Base-by-base conservation (phyloP, 2,113 vertebrate genomes). In the Mugil cephalus region DNA sequence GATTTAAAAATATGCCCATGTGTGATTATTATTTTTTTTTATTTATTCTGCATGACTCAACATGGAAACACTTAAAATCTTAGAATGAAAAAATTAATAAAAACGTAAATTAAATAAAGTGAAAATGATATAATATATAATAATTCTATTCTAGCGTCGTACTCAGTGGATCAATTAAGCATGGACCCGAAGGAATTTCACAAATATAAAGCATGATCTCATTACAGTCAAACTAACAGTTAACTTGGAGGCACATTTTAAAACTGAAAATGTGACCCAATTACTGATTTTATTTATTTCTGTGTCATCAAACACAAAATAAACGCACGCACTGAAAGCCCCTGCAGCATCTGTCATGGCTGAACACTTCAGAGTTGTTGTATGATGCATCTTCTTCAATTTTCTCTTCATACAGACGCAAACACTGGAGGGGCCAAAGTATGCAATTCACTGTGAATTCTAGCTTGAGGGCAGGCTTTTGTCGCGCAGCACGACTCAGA, bases 391-490 rank as follows among this genome's bases (percentile, higher is more conserved):
- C 36, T 5, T 34, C 30, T 55, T 50, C 35, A 45, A 58, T 35
- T 50, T 8, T 11, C 21, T 10, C 21, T 47, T 38, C 47, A 61
- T 4, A 35, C 42, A 19, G 18, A 47, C 55, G 39, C 24, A 39
- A 19, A 56, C 51, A 21, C 18, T 4, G 34, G 17, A 53, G 38
- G 68, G 0, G 12, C 21, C 14, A 43, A 30, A 69, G 51, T 40
- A 48, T 11, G 40, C 39, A 4, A 36, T 45, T 65, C 48, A 51
- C 38, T 61, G 53, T 65, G 39, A 65, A 45, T 50, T 65, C 21
- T 38, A 18, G 46, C 72, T 43, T 48, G 36, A 50, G 42, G 54
- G 54, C n/a, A 17, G 7, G 36, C 42, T 43, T 61, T 14, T n/a
- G 18, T 14, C 8, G 8, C 13, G 7, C 54, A 34, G 13, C 39